A percentile compares a stretch with the other conserved stretches of the same genome.
Conservation (phyloP, 23 tunicate species). For the Oikopleura dioica region DNA sequence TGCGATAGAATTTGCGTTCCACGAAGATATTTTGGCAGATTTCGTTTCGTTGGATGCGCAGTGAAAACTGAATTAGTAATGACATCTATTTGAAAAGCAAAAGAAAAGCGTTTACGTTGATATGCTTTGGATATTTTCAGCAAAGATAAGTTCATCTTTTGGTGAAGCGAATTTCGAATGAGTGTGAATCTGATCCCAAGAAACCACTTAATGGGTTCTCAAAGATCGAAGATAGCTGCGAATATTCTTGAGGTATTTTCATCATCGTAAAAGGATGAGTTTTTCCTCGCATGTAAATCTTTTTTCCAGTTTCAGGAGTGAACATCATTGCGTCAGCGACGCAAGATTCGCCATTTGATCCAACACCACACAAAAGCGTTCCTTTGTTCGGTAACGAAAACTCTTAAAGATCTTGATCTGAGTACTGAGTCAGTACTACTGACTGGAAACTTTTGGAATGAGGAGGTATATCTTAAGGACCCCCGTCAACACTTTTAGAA, state of each 20-base stretch:
- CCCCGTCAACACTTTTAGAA: too few relatives aligned
- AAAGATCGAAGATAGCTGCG: too few relatives aligned
- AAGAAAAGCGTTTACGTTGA: too few relatives aligned
- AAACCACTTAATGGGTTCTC: too few relatives aligned
- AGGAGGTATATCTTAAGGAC: too few relatives aligned
- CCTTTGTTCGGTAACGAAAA: neutral
- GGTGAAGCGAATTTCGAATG: too few relatives aligned
- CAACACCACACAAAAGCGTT: neutral
- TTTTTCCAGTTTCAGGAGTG: neutral
- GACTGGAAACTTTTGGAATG: too few relatives aligned
- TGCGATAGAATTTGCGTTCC: neutral
- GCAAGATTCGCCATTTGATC: neutral
- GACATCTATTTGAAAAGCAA: too few relatives aligned
- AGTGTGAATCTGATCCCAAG: too few relatives aligned
- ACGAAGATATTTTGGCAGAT: neutral
- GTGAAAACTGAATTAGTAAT: conserved; percentile 5
- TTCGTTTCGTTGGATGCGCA: neutral
- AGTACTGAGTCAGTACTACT: neutral
- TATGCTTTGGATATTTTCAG: neutral
- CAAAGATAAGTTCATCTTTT: neutral
- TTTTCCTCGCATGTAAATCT: neutral
- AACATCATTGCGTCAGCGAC: neutral
- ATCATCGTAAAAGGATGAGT: neutral
- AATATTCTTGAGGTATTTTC: neutral
- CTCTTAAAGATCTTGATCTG: neutral